These are phyloP conservation scores for Zaprionus nigranus DNA, from an alignment of 1,140 invertebrate species.

Conservation along the genomic window DNA sequence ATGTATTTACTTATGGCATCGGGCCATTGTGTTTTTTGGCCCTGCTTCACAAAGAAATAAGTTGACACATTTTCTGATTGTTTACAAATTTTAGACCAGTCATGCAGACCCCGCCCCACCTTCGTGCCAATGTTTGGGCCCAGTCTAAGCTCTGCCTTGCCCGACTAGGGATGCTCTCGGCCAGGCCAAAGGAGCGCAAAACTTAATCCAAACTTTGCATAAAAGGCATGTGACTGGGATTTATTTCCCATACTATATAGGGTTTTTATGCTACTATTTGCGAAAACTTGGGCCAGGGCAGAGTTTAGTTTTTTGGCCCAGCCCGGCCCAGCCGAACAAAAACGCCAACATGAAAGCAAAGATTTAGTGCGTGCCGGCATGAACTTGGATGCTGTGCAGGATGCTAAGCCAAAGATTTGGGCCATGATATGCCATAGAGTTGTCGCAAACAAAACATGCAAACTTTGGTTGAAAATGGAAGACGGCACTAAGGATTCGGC, in stretches of 20 bases:
- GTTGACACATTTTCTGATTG: constrained; percentile 82
- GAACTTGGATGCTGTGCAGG: constrained; percentile 66
- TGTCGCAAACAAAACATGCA: constrained; percentile 43
- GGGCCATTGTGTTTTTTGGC: constrained; percentile 61
- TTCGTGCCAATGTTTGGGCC: neutral
- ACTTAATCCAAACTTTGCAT: constrained; percentile 82
- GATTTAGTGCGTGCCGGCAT: constrained; percentile 80
- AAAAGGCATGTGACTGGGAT: constrained; percentile 78
- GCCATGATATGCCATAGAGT: constrained; percentile 62
- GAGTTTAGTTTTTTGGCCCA: constrained; percentile 53
- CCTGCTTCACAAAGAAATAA: constrained; percentile 57
- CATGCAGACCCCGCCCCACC: constrained; percentile 16
- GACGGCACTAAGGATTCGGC: constrained; percentile 6
- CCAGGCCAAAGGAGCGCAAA: constrained; percentile 44
- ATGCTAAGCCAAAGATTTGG: constrained; percentile 46
- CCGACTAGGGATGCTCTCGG: neutral
- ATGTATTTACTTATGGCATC: constrained; percentile 79
- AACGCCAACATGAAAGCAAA: constrained; percentile 77
- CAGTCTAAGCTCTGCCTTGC: constrained; percentile 6
- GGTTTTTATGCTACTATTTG: constrained; percentile 47
- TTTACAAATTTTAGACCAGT: constrained; percentile 78
- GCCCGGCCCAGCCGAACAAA: constrained; percentile 48
- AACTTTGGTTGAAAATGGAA: constrained; percentile 4
- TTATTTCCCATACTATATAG: constrained; percentile 64
- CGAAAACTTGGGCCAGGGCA: constrained; percentile 42